Percentiles rank a stretch among this genome's conserved stretches.
Conservation (phyloP, 1,140 invertebrate genomes). For the Adoxophyes honmai region DNA sequence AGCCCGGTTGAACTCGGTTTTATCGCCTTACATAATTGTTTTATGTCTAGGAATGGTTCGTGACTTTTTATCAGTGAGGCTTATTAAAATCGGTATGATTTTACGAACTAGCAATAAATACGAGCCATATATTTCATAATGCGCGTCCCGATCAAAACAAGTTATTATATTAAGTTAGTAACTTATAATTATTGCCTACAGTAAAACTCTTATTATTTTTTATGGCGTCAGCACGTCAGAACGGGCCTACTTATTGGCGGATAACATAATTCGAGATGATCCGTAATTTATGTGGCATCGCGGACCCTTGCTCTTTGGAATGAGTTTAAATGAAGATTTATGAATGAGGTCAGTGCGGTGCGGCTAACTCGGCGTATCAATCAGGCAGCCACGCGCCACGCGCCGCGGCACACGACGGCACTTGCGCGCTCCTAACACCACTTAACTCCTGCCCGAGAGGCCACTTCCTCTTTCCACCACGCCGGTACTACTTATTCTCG, state of each 20-base stretch:
- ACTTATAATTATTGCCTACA: neutral
- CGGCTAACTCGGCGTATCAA: neutral
- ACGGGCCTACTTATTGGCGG: conserved; percentile 15
- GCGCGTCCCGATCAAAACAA: conserved; percentile 1
- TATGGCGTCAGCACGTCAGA: conserved; percentile 8
- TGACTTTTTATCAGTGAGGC: too few species aligned
- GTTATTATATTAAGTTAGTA: conserved; percentile 1
- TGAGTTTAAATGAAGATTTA: conserved; percentile 70
- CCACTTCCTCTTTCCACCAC: conserved; percentile 2
- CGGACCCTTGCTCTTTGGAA: conserved; percentile 51
- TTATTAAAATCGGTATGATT: too few species aligned
- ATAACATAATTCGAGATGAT: conserved; percentile 39
- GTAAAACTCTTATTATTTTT: conserved; percentile 11
- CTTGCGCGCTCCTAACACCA: conserved; percentile 1
- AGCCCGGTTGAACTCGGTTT: too few species aligned
- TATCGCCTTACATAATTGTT: too few species aligned
- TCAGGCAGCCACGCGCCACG: neutral
- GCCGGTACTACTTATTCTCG: conserved; percentile 3
- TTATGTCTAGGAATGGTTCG: too few species aligned
- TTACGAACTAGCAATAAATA: too few species aligned
- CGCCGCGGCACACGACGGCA: conserved; percentile 2
- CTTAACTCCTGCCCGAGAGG: conserved; percentile 10
- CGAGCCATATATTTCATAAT: neutral
- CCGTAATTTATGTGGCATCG: conserved; percentile 47
- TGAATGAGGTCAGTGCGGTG: conserved; percentile 63